Base-by-base conservation (phyloP, 2,888 invertebrate genomes). In the Argynnis bischoffii region DNA sequence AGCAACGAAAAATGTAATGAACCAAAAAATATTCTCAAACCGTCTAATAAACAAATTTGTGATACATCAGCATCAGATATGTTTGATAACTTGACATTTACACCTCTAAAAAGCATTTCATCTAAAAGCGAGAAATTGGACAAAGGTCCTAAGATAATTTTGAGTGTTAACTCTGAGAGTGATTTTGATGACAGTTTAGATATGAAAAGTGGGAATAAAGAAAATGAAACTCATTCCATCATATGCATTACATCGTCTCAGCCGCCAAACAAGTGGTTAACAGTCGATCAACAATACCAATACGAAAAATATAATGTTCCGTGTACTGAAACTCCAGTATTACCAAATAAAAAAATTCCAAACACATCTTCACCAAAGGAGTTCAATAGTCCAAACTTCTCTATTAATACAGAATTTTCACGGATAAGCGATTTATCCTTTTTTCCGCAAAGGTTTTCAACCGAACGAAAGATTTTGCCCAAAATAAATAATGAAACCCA, bases 331-430 rank as follows among this genome's bases (percentile, higher is more conserved):
- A 85, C 86, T 6, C 84, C 87, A 4, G 74, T 71, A 26, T 46
- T 83, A 51, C 77, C 71, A 55, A 84, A 72, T 66, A 91, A 90
- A 70, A 92, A 90, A 74, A 87, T 90, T 60, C 92, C 92, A 6
- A 89, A 90, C 66, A 92, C 92, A 50, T 92, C 92, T 8, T 92
- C 92, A 0, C 92, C 92, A 6, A 92, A 88, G 75, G 92, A 92
- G 77, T 64, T 90, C 1, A 88, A 85, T 65, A 92, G 89, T 70
- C 91, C 90, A 0, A 92, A 92, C 73, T 92, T 92, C 75, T 85
- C 92, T 4, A 92, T 92, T 11, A 92, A 91, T 70, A 92, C 92
- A 1, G 92, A 92, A 50, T 86, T 89, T 71, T 92, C 92, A 3
- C 86, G 91, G 26, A 92, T 92, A 60, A 92, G 92, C 74, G 92